A percentile compares a stretch with the other conserved stretches of the same genome.
Evolutionary conservation across 2,888 invertebrate genomes (phyloP).

Genomic region (Drosophila bunnanda): DNA sequence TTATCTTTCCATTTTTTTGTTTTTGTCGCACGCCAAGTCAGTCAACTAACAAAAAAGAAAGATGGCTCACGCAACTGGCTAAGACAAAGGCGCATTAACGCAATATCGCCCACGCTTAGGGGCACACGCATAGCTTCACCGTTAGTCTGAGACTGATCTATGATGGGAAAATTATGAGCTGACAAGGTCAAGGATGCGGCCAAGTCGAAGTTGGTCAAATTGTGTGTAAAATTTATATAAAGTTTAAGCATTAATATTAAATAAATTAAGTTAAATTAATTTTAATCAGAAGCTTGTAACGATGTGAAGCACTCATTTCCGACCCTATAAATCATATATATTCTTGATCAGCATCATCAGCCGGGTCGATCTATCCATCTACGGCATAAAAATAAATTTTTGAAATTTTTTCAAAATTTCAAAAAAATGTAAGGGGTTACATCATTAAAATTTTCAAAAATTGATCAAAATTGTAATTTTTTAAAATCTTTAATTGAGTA

Average conservation of each 20-base stretch:
- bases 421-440: too few relatives aligned
- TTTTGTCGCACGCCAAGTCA: constrained; percentile 42
- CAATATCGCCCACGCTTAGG: constrained; percentile 59
- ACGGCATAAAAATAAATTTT: too few relatives aligned
- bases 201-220: constrained; percentile 14
- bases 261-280: not conserved
- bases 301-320: too few relatives aligned
- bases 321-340: too few relatives aligned
- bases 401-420: too few relatives aligned
- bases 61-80: constrained; percentile 44
- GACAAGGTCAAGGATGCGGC: constrained; percentile 71
- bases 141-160: constrained; percentile 51
- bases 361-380: too few relatives aligned
- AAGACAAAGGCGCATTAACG: constrained; percentile 64
- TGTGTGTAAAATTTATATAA: not conserved
- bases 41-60: constrained; percentile 10
- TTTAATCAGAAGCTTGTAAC: too few relatives aligned
- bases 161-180: constrained; percentile 58
- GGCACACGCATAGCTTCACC: constrained; percentile 54
- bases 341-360: too few relatives aligned
- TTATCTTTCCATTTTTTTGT: not conserved
- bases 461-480: too few relatives aligned
- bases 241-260: not conserved
- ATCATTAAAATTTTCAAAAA: too few relatives aligned
- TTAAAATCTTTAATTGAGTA: too few relatives aligned